A percentile compares a stretch with the other conserved stretches of the same genome.
These are phyloP conservation scores for Urocitellus parryii DNA, from an alignment of 2,113 vertebrate genomes.

Conservation along the genomic window DNA sequence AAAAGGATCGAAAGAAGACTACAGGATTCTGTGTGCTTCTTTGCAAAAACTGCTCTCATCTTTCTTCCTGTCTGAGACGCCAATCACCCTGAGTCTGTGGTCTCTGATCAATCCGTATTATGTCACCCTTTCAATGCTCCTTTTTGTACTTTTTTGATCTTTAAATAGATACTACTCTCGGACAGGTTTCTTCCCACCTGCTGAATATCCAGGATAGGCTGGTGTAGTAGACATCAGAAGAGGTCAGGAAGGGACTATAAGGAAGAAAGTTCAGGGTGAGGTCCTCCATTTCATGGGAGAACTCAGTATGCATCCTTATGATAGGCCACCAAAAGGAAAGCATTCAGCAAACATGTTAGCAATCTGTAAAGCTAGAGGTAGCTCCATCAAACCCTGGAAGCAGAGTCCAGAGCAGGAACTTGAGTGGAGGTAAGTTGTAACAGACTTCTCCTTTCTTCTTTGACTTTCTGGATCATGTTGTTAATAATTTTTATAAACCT, in stretches of 20 bases:
- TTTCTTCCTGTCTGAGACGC: background rate
- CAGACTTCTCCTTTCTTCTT: background rate
- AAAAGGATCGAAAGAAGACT: background rate
- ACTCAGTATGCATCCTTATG: background rate
- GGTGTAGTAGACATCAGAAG: background rate
- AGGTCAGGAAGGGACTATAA: background rate
- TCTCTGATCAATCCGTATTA: background rate
- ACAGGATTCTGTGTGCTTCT: background rate
- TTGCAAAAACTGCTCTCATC: background rate
- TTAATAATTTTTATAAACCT: background rate
- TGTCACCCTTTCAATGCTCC: background rate
- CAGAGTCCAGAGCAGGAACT: background rate
- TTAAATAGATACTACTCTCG: background rate
- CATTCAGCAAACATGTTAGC: too few species aligned
- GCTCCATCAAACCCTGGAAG: background rate
- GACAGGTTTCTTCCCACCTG: background rate
- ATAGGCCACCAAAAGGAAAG: background rate
- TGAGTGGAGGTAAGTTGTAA: background rate
- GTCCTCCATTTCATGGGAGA: background rate
- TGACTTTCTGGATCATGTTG: background rate
- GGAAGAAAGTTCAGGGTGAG: background rate
- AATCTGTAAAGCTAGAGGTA: background rate
- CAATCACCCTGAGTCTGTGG: background rate
- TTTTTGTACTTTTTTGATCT: background rate
- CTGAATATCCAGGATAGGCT: background rate